Conservation (phyloP, 2,113 vertebrate genomes). For the Thomomys bottae region DNA sequence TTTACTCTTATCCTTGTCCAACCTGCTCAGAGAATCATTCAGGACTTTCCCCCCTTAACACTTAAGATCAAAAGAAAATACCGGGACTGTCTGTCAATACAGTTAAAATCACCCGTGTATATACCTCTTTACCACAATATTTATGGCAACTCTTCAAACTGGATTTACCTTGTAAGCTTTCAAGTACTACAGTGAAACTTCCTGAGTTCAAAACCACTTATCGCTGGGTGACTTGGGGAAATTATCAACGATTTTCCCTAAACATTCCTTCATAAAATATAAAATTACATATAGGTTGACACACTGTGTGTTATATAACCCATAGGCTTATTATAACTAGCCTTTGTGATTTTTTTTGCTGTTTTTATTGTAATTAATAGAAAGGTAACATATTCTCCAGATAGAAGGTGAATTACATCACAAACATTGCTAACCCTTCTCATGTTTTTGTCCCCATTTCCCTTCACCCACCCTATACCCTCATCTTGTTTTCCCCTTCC, state of each 20-base stretch:
- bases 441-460: too few species aligned
- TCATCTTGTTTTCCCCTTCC: too few species aligned
- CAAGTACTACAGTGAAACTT: not conserved
- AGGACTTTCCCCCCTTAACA: not conserved
- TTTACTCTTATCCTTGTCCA: not conserved
- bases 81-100: not conserved
- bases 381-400: too few species aligned
- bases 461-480: too few species aligned
- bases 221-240: not conserved
- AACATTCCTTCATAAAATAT: not conserved
- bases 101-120: not conserved
- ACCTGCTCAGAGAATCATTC: not conserved
- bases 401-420: too few species aligned
- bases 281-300: not conserved
- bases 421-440: too few species aligned
- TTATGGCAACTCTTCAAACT: not conserved
- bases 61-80: not conserved
- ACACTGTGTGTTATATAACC: not conserved
- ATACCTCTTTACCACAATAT: not conserved
- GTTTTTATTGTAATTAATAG: too few species aligned
- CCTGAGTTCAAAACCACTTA: not conserved
- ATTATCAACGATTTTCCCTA: not conserved
- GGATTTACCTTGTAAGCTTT: not conserved
- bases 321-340: not conserved
- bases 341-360: not conserved